Conservation (phyloP, 2,888 invertebrate genomes). For the Eubasilissa splendida region DNA sequence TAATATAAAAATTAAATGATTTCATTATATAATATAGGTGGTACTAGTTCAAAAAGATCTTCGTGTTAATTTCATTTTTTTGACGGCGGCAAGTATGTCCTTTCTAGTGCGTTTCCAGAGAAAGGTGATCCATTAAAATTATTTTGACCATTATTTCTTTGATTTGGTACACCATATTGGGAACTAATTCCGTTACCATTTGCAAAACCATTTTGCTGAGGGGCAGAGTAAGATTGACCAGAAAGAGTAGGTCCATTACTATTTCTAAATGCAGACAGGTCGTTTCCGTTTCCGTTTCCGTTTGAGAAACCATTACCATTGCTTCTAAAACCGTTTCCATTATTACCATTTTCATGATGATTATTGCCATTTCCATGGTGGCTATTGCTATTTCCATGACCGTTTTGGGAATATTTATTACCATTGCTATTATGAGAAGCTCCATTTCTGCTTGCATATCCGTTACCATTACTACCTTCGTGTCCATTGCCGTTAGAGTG, state of each 20-base stretch:
- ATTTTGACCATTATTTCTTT: conserved; percentile 1
- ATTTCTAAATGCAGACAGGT: conserved; percentile 47
- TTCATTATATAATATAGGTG: too few species aligned
- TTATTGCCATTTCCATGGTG: conserved; percentile 37
- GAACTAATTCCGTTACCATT: conserved; percentile 33
- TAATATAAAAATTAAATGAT: too few species aligned
- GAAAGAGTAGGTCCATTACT: conserved; percentile 46
- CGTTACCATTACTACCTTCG: too few species aligned
- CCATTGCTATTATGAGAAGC: too few species aligned
- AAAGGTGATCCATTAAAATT: conserved; percentile 36
- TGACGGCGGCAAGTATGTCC: conserved; percentile 49
- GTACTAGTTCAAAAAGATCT: too few species aligned
- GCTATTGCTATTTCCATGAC: too few species aligned
- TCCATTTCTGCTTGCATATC: too few species aligned
- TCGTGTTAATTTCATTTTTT: conserved; percentile 15
- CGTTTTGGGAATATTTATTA: too few species aligned
- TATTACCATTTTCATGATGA: background rate
- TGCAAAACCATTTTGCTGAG: conserved; percentile 22
- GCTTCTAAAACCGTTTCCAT: conserved; percentile 26
- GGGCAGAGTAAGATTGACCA: conserved; percentile 35
- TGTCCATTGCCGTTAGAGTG: conserved; percentile 20
- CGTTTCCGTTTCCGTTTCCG: background rate
- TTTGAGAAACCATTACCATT: conserved; percentile 38
- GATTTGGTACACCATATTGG: conserved; percentile 43
- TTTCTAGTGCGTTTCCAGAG: conserved; percentile 33